Evolutionary conservation across 2,888 invertebrate species (phyloP), one percentile per base, ranked within the genome.

Genomic region (Ceramica pisi): DNA sequence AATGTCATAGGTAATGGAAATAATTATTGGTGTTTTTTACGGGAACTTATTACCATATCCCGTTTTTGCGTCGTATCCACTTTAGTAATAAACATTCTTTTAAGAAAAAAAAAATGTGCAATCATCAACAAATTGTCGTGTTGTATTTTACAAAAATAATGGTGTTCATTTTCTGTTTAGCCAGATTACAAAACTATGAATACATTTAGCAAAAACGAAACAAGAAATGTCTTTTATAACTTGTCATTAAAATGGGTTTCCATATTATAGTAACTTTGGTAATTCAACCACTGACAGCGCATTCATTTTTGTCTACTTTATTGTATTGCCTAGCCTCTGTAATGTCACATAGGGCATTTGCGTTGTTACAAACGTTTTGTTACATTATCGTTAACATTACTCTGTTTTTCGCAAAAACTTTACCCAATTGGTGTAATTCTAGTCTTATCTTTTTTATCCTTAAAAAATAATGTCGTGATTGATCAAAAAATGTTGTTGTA

Each of bases 371-470:
- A 57, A 78, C 71, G 80, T 83, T 83, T 83, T 88, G 81, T 83
- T 84, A 78, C 75, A 71, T 77, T 69, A 19, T 79, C 75, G 75
- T 74, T 81, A 78, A 73, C 78, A 83, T 75, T 71, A 74, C 60
- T 76, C 68, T 86, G 78, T 84, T 86, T 72, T 70, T 72, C 69
- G 63, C 66, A 84, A 84, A 84, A 80, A 74, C 71, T 68, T 80
- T 81, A 86, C 88, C 86, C 87, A 92, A 95, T 95, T 93, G 94
- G 94, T 94, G 94, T 93, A 92, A 90, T 89, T 95, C 95, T 95
- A 95, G 95, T 94, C 94, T 91, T 94, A 90, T 90, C 92, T 90
- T 86, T 88, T 89, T 87, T 82, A 86, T 86, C 69, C 73, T 75
- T 73, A 75, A 75, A 31, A 78, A 77, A 79, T 71, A 71, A 78